phyloP scores from a whole-genome alignment of 2,797 vertebrate genomes.

The Sebastes trivittatus region DNA sequence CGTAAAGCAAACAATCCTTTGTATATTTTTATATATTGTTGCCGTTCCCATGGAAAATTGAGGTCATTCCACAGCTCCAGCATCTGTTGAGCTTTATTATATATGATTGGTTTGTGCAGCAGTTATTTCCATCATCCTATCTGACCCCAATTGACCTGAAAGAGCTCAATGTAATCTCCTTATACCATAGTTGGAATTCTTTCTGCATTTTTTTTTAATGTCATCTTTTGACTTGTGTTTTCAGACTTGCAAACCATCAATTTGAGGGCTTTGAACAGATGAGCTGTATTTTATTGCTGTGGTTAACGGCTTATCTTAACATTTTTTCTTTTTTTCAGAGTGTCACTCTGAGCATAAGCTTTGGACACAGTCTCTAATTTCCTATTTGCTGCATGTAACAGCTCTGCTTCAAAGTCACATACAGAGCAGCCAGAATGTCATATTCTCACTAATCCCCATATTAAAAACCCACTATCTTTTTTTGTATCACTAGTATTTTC shows the following conservation, averaged over 20 bases:
- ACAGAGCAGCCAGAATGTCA: conserved; percentile 43
- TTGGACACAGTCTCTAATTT: conserved; percentile 50
- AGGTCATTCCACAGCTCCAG: conserved; percentile 49
- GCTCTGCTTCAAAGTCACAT: conserved; percentile 54
- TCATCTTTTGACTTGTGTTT: conserved; percentile 47
- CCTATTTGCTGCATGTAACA: conserved; percentile 55
- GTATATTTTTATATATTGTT: conserved; percentile 49
- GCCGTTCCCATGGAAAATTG: conserved; percentile 48
- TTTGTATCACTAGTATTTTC: conserved; percentile 37
- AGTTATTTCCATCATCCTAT: conserved; percentile 61
- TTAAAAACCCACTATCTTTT: conserved; percentile 48
- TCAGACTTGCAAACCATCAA: conserved; percentile 29
- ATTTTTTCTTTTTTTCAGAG: conserved; percentile 17
- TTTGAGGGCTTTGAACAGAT: conserved; percentile 41
- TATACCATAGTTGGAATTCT: conserved; percentile 59
- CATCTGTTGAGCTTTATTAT: conserved; percentile 64
- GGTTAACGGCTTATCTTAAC: conserved; percentile 49
- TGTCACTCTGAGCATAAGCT: conserved; percentile 49
- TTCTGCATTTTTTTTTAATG: conserved; percentile 44
- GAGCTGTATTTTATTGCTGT: conserved; percentile 42
- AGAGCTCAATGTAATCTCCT: conserved; percentile 73
- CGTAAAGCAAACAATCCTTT: conserved; percentile 20
- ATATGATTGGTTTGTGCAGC: conserved; percentile 62
- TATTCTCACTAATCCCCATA: conserved; percentile 64
- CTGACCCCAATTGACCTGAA: conserved; percentile 68